These are phyloP conservation scores for Spinibarbus caldwelli DNA, from an alignment of 2,797 vertebrate species.

Conservation along the genomic window DNA sequence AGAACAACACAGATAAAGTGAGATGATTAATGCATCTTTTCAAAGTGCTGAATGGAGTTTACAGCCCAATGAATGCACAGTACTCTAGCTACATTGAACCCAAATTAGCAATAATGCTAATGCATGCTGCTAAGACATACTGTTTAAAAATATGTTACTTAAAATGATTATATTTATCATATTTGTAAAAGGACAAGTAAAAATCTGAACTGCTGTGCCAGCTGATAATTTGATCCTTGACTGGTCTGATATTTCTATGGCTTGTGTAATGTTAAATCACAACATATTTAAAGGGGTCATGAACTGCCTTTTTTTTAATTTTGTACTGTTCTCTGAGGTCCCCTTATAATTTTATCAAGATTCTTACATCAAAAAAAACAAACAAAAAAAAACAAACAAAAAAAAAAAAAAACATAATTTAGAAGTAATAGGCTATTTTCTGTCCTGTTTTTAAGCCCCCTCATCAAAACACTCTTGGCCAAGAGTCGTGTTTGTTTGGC, in stretches of 20 bases:
- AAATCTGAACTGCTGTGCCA: not conserved
- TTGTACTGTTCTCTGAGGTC: no score
- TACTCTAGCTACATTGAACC: not conserved
- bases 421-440: no score
- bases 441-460: no score
- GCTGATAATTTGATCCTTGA: not conserved
- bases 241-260: not conserved
- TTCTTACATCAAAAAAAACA: no score
- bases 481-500: no score
- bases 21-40: not conserved
- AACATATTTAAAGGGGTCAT: no score
- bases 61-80: not conserved
- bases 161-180: not conserved
- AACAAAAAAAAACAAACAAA: no score
- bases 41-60: constrained; percentile 2
- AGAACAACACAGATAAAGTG: constrained; percentile 14
- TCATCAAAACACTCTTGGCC: no score
- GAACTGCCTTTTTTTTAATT: no score
- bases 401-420: no score
- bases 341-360: no score
- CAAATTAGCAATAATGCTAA: not conserved
- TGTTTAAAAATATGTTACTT: not conserved
- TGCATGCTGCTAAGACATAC: not conserved
- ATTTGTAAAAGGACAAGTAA: not conserved
- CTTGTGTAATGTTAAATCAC: not conserved